Base-by-base conservation (phyloP, 92 coral and sea anemone genomes). In the Phenganax subtilis region DNA sequence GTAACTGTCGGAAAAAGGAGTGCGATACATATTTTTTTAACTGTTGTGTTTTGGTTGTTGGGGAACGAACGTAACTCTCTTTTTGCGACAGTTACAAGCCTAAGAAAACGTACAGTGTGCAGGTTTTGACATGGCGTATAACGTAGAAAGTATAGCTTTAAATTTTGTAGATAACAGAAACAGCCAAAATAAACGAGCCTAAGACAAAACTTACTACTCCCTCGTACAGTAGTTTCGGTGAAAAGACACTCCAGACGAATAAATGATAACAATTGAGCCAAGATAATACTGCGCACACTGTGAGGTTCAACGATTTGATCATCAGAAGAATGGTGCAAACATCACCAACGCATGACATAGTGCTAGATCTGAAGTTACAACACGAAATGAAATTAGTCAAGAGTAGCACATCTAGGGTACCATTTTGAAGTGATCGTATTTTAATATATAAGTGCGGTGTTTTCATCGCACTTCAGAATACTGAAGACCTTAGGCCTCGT, bases 231-330 rank as follows among this genome's bases (percentile, higher is more conserved):
- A 94, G 85, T 88, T 94, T 94, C 8, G 98, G 98, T 6, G 98
- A 94, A 87, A 94, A 94, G 54, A 94, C 98, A 64, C 94, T 91
- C 98, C 98, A 94, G 44, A 94, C 96, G 73, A 94, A 94, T 71
- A 94, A 90, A 80, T 94, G 98, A 86, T 92, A 94, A 87, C 98
- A 89, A 91, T 92, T 96, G 29, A 89, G 85, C 84, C 90, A 94
- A 14, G 89, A 93, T 80, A 94, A 76, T 57, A 87, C 77, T 63
- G 92, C 76, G 89, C 92, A 94, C 31, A 92, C 90, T n/a, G 92
- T 87, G 51, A 91, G 85, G 76, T 90, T 84, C 61, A 88, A 52
- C 63, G 90, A 80, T 68, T 90, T 90, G 84, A 90, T 89, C 84
- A 92, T 83, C 27, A 89, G 57, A 65, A 84, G 71, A 82, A 90